Conservation (phyloP, 2,113 vertebrate genomes). For the Cryptotis parvus region DNA sequence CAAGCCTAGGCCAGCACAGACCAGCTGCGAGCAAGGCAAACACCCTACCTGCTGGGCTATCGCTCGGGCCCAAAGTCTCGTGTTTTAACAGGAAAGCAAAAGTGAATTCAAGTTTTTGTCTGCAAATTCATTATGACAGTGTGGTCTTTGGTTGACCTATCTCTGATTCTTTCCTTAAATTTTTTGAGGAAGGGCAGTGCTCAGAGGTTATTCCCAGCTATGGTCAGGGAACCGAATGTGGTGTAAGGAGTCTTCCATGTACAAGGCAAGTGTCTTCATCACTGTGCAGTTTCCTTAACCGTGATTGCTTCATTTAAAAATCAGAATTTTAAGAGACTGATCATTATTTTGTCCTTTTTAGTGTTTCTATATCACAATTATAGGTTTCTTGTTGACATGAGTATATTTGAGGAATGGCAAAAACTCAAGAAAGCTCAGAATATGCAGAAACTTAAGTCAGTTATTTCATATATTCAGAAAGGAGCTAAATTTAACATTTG, state of each 20-base stretch:
- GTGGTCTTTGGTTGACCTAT: background rate
- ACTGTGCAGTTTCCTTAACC: background rate
- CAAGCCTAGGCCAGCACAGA: no score
- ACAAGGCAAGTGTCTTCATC: no score
- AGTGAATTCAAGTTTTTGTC: constrained; percentile 44
- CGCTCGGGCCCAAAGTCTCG: no score
- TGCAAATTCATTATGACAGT: background rate
- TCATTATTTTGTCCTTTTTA: background rate
- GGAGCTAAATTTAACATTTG: background rate
- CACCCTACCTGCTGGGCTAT: no score
- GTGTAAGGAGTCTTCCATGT: no score
- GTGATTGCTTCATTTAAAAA: background rate
- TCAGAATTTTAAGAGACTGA: background rate
- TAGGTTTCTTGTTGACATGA: background rate
- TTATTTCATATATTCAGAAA: background rate
- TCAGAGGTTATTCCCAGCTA: no score
- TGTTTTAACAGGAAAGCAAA: background rate
- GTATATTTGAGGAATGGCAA: background rate
- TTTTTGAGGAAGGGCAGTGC: no score
- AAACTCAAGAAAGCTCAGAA: background rate
- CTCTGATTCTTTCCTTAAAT: background rate
- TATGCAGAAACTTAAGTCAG: constrained; percentile 16
- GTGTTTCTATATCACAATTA: background rate
- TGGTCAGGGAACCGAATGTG: no score
- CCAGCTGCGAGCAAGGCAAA: no score